These are phyloP conservation scores for Cerceris rybyensis DNA, from an alignment of 2,888 invertebrate species.

Conservation along the genomic window DNA sequence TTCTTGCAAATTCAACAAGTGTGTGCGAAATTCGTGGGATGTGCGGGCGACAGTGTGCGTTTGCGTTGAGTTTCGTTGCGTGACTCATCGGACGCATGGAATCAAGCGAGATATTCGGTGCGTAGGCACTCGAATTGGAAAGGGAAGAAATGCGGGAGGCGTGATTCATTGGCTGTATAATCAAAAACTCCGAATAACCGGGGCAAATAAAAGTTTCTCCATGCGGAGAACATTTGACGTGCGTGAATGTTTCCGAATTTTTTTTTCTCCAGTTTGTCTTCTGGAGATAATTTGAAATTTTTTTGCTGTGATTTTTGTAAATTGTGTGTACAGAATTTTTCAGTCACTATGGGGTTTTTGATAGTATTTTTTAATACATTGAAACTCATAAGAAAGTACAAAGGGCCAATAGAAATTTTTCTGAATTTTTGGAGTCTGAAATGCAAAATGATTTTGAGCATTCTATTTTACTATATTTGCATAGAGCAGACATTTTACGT, in stretches of 20 bases:
- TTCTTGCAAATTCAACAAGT: conserved; percentile 43
- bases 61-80: neutral
- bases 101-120: conserved; percentile 39
- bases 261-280: neutral
- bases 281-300: too few relatives aligned
- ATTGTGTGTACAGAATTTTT: too few relatives aligned
- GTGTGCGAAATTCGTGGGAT: conserved; percentile 21
- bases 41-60: conserved; percentile 9
- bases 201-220: neutral
- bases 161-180: conserved; percentile 52
- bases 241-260: neutral
- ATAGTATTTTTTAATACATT: too few relatives aligned
- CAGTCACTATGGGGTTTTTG: too few relatives aligned
- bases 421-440: too few relatives aligned
- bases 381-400: too few relatives aligned
- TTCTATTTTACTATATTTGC: too few relatives aligned
- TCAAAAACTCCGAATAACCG: conserved; percentile 19
- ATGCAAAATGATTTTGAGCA: too few relatives aligned
- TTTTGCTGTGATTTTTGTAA: too few relatives aligned
- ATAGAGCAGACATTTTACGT: too few relatives aligned
- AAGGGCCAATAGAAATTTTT: too few relatives aligned
- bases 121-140: conserved; percentile 38
- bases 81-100: conserved; percentile 40
- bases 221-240: too few relatives aligned
- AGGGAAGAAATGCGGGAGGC: conserved; percentile 23